These are phyloP conservation scores for Flabesymbios commensalis DNA, from an alignment of 2,888 invertebrate species.

Conservation along the genomic window DNA sequence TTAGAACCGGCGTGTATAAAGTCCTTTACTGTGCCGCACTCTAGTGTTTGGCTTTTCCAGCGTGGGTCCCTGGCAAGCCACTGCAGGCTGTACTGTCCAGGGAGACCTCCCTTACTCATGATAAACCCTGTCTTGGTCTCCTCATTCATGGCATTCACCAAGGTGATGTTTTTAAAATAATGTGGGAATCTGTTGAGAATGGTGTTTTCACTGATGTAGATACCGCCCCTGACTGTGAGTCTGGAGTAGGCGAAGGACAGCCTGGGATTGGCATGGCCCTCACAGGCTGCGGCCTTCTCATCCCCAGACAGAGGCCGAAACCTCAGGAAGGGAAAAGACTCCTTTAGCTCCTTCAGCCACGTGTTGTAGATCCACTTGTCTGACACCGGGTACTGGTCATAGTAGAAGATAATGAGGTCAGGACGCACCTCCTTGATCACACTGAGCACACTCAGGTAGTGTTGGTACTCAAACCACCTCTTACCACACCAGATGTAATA, in stretches of 20 bases:
- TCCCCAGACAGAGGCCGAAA: conserved; percentile 14
- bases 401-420: conserved; percentile 49
- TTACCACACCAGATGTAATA: conserved; percentile 52
- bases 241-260: conserved; percentile 33
- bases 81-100: neutral
- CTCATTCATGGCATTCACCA: conserved; percentile 24
- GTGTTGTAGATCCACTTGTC: conserved; percentile 42
- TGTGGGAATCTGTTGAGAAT: conserved; percentile 26
- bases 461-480: conserved; percentile 45
- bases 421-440: conserved; percentile 46
- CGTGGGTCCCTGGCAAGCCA: neutral
- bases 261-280: conserved; percentile 12
- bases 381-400: conserved; percentile 35
- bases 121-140: conserved; percentile 18
- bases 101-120: conserved; percentile 19
- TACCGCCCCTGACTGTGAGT: conserved; percentile 40
- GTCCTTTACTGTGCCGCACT: conserved; percentile 1
- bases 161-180: conserved; percentile 5
- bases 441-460: conserved; percentile 52
- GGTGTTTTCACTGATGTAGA: conserved; percentile 43
- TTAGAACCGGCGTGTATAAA: conserved; percentile 2
- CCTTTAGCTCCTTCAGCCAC: conserved; percentile 33
- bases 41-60: neutral
- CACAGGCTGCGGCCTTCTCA: conserved; percentile 17
- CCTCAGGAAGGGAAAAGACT: conserved; percentile 30